Evolutionary conservation across 2,113 vertebrate species (phyloP).

Genomic region (Pseudonaja textilis): DNA sequence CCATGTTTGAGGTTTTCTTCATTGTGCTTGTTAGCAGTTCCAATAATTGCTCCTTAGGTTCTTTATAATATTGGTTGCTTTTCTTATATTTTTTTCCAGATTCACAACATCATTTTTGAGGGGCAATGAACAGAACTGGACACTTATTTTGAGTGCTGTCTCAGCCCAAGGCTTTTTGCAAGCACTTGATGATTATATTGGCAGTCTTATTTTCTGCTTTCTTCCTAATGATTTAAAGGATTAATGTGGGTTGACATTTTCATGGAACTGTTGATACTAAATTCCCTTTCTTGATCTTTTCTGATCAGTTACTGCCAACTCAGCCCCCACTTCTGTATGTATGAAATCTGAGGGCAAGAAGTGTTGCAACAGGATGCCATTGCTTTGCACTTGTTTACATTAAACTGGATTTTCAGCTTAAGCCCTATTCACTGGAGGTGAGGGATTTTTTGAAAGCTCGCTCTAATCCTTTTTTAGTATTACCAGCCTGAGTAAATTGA

Average conservation of each 20-base stretch:
- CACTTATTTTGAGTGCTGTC: not conserved
- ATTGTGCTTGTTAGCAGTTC: not conserved
- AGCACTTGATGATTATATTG: not conserved
- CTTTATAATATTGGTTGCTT: not conserved
- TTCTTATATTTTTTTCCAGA: not conserved
- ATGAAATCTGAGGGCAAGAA: not conserved
- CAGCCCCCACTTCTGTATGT: not conserved
- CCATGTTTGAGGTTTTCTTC: not conserved
- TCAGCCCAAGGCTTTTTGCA: not conserved
- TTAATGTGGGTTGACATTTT: not conserved
- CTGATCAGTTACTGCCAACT: not conserved
- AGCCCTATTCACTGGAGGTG: not conserved
- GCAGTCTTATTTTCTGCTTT: not conserved
- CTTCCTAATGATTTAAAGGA: not conserved
- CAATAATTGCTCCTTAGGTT: not conserved
- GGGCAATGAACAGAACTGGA: not conserved
- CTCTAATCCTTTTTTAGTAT: not conserved
- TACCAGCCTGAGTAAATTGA: not conserved
- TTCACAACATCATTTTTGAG: not conserved
- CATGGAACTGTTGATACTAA: not conserved
- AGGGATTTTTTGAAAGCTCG: not conserved
- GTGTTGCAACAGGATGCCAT: not conserved
- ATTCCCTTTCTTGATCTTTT: not conserved
- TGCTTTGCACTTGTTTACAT: not conserved
- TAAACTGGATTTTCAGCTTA: not conserved